Base-by-base conservation (phyloP, 2,113 vertebrate species). In the Morphnarchus princeps region DNA sequence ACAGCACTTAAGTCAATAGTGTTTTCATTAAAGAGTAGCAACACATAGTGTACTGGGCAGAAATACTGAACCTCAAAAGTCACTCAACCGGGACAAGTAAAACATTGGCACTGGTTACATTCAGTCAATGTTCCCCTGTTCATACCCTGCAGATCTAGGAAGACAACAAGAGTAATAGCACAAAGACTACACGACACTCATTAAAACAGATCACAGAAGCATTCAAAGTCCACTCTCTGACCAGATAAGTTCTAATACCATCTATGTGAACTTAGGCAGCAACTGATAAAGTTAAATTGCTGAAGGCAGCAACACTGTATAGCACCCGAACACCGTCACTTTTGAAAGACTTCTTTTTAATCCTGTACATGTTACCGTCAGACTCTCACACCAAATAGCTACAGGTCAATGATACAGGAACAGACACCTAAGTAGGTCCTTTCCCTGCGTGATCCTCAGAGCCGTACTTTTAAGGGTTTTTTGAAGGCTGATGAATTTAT, bases 361-460 rank as follows among this genome's bases (percentile, higher is more conserved):
- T 1, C 38, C 89, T 3, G 0, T 1, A 5, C 1, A 36, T 1
- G 3, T 31, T 17, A 5, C 1, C 15, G 10, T 2, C 62, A 7
- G 32, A 9, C 45, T 16, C 43, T 6, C 71, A 9, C 47, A 40
- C 54, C 82, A 2, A 12, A 38, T 0, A 43, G 67, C 87, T 32
- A 4, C 57, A 21, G 71, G 40, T 11, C 79, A 31, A 5, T 0
- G 52, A 38, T 0, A 4, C 47, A 5, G 0, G 2, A 21, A 9
- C 43, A 32, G 81, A 36, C 36, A 16, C 34, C n/a, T 8, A 8
- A 13, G 61, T 3, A 25, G 66, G 11, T 19, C 63, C 76, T 21
- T 54, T 22, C 69, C 84, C 59, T 2, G 15, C 1, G 12, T 0
- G 18, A 40, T 21, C 40, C 72, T 82, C 43, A 5, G 59, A 17